Evolutionary conservation across 2,888 invertebrate species (phyloP).

Genomic region (Brachypterus glaber): DNA sequence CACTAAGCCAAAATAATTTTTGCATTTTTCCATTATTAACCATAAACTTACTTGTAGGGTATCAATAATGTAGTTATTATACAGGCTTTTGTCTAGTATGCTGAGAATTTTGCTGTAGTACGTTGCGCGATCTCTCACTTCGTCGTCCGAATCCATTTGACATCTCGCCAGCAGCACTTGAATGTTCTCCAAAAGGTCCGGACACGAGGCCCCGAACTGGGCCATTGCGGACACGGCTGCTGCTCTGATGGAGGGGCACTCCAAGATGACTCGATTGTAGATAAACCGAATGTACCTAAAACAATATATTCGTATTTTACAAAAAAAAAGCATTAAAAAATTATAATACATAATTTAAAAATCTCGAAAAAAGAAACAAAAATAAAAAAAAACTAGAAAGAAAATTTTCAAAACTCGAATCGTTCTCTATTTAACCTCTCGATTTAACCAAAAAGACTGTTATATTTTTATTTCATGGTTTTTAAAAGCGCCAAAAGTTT

Average conservation of each 20-base stretch:
- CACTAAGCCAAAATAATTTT: no score
- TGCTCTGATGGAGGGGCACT: constrained; percentile 89
- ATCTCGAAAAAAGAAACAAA: no score
- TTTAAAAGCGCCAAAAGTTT: no score
- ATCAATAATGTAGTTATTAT: constrained; percentile 69
- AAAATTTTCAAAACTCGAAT: no score
- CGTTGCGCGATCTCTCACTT: constrained; percentile 95
- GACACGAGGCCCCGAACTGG: constrained; percentile 94
- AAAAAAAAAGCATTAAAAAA: no score
- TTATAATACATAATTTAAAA: no score
- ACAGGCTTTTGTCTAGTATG: constrained; percentile 56
- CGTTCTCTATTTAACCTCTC: no score
- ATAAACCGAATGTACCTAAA: constrained; percentile 69
- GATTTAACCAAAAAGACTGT: no score
- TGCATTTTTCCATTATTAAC: constrained; percentile 1
- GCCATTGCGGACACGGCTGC: constrained; percentile 97
- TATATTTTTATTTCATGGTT: no score
- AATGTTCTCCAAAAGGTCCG: constrained; percentile 78
- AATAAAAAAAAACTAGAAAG: no score
- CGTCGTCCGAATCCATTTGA: constrained; percentile 95
- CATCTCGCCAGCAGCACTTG: constrained; percentile 72
- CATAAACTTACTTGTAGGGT: constrained; percentile 47
- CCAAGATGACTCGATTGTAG: constrained; percentile 87
- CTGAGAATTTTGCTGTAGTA: constrained; percentile 85
- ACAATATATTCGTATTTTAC: no score